phyloP scores from a whole-genome alignment of 2,888 invertebrate species.

The Lithophane ornitopus region DNA sequence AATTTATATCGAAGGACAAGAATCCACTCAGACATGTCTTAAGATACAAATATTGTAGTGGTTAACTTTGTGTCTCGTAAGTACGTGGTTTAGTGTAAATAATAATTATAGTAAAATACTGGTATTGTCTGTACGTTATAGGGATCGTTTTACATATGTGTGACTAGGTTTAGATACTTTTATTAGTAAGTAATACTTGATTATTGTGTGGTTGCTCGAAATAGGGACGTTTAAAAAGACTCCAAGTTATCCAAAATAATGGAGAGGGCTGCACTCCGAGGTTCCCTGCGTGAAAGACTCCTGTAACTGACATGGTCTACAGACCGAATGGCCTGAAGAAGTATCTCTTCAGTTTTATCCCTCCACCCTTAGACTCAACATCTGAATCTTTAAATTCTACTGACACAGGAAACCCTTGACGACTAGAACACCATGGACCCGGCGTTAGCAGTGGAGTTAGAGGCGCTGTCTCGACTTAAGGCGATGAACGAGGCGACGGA shows the following conservation, averaged over 20 bases:
- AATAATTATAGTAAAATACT: background rate
- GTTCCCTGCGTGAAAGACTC: background rate
- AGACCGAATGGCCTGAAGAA: background rate
- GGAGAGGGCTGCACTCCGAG: background rate
- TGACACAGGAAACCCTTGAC: background rate
- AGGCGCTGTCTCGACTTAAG: constrained; percentile 46
- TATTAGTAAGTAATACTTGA: background rate
- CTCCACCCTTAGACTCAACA: background rate
- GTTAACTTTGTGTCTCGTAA: background rate
- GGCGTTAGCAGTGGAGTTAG: constrained; percentile 44
- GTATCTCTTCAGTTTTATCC: background rate
- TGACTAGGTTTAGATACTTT: background rate
- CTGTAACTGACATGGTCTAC: background rate
- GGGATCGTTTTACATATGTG: background rate
- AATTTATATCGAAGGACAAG: background rate
- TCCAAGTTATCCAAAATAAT: background rate
- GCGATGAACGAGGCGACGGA: constrained; percentile 52
- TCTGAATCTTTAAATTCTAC: background rate
- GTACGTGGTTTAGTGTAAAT: constrained; percentile 15
- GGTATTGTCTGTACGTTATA: background rate
- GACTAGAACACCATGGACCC: constrained; percentile 45
- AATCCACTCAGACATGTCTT: constrained; percentile 4
- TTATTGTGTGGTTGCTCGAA: background rate
- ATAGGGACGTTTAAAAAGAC: background rate
- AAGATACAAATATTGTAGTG: background rate